Evolutionary conservation across 2,113 vertebrate genomes (phyloP).

Genomic region (Lepidothrix coronata): DNA sequence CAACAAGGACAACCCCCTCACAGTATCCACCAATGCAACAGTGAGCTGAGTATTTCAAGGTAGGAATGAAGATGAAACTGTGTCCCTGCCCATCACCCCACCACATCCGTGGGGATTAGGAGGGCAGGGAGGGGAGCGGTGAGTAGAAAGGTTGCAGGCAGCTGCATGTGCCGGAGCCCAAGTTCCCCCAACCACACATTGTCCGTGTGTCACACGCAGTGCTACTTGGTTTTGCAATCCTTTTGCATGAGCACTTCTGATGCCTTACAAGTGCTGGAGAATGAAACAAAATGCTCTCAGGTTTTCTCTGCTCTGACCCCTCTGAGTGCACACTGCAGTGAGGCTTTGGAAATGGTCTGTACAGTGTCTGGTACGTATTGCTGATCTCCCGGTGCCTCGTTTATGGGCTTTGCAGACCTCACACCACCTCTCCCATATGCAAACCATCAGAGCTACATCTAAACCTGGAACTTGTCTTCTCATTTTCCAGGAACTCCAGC

Average conservation of each 20-base stretch:
- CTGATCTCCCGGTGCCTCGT: background rate
- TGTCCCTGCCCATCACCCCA: background rate
- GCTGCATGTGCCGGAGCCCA: fast-evolving
- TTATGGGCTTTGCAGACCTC: background rate
- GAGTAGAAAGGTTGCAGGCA: background rate
- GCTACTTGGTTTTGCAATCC: background rate
- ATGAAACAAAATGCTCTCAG: background rate
- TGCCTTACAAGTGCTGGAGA: fast-evolving
- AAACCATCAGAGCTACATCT: background rate
- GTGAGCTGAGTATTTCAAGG: background rate
- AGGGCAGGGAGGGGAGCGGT: background rate
- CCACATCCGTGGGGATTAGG: background rate
- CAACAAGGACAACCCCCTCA: background rate
- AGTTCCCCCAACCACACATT: background rate
- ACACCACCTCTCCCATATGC: background rate
- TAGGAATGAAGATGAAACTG: background rate
- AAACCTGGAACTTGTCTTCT: background rate
- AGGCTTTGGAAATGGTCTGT: background rate
- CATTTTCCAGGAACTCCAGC: background rate
- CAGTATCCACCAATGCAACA: fast-evolving
- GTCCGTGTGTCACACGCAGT: background rate
- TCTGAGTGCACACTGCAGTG: background rate
- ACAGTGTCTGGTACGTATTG: fast-evolving
- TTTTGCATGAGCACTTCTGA: background rate
- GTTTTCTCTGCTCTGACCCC: background rate